phyloP scores from a whole-genome alignment of 2,113 vertebrate genomes.

The Octodon degus region DNA sequence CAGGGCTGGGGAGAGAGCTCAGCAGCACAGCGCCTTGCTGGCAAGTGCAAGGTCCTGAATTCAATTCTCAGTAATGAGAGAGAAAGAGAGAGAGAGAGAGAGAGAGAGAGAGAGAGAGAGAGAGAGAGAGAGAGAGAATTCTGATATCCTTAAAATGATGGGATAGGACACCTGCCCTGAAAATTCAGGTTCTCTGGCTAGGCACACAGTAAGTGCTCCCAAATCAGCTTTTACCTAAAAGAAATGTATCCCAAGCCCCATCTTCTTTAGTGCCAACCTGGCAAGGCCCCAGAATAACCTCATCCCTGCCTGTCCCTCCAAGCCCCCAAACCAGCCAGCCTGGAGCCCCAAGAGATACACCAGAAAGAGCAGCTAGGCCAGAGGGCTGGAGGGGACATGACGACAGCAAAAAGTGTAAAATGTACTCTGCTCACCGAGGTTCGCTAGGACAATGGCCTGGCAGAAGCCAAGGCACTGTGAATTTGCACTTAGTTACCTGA shows the following conservation, averaged over 20 bases:
- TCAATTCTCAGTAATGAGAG: no score
- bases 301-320: not conserved
- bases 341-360: not conserved
- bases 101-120: no score
- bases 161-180: not conserved
- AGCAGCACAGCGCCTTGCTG: no score
- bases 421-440: not conserved
- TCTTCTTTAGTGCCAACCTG: not conserved
- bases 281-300: not conserved
- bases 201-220: not conserved
- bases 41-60: no score
- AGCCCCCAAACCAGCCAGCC: not conserved
- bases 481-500: fast-evolving
- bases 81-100: no score
- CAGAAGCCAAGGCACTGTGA: fast-evolving
- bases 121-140: no score
- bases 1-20: no score
- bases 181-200: not conserved
- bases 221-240: not conserved
- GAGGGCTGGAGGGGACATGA: no score
- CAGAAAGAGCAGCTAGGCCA: not conserved
- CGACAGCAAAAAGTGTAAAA: not conserved
- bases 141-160: no score
- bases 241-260: not conserved
- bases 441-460: fast-evolving